Percentiles rank a stretch among this genome's conserved stretches.
Evolutionary conservation across 2,113 vertebrate genomes (phyloP).

Genomic region (Tragelaphus buxtoni): DNA sequence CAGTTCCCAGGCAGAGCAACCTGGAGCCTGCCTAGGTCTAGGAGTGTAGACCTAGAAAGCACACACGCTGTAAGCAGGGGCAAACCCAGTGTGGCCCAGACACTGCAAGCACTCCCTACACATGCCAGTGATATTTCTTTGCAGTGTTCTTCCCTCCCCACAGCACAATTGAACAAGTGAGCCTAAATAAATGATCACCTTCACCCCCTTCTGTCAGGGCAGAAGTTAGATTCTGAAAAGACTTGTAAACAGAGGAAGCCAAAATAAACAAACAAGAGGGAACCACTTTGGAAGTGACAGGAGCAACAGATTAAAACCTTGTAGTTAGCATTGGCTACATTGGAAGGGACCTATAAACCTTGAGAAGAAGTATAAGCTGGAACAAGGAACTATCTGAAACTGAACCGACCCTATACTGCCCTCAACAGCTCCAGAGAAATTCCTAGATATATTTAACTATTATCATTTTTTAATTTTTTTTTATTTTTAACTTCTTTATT

Average conservation of each 20-base stretch:
- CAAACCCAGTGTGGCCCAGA: not conserved
- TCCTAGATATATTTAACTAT: no score
- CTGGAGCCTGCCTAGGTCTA: no score
- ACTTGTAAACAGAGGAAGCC: not conserved
- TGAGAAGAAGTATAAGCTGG: not conserved
- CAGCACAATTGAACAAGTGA: not conserved
- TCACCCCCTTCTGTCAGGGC: not conserved
- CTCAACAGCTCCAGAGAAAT: no score
- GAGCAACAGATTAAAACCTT: not conserved
- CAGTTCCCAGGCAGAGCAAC: not conserved
- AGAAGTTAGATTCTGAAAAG: not conserved
- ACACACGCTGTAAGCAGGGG: not conserved
- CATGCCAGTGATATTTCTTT: not conserved
- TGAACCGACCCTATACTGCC: no score
- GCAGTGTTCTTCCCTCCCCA: rapidly evolving
- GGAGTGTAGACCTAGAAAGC: not conserved
- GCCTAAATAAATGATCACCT: not conserved
- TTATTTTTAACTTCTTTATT: no score
- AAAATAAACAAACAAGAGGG: not conserved
- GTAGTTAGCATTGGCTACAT: not conserved
- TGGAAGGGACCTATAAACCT: not conserved
- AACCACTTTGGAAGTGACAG: not conserved
- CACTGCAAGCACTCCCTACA: not conserved
- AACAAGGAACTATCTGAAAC: no score
- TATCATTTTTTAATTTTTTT: no score